phyloP scores from a whole-genome alignment of 2,797 vertebrate genomes.

The Gymnocypris eckloni region DNA sequence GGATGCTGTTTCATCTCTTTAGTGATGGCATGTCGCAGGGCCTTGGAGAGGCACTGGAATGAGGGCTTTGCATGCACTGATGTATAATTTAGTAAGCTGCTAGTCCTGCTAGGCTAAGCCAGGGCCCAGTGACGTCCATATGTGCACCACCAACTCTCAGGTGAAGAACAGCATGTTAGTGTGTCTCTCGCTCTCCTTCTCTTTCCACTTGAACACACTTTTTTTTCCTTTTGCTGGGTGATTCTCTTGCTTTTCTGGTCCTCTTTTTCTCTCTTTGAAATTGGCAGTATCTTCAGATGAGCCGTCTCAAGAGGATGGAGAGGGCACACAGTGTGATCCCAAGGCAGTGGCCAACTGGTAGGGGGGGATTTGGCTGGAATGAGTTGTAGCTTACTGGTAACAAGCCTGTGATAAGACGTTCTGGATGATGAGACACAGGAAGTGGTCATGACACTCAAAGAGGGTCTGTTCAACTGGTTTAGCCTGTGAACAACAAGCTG shows the following conservation, averaged over 20 bases:
- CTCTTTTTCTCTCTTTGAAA: constrained; percentile 17
- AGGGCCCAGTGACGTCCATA: constrained; percentile 47
- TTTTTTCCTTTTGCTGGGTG: constrained; percentile 34
- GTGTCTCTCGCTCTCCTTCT: constrained; percentile 15
- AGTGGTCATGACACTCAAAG: constrained; percentile 61
- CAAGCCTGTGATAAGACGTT: constrained; percentile 43
- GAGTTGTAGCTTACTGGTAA: constrained; percentile 48
- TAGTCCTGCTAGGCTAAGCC: constrained; percentile 60
- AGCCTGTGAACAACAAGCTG: constrained; percentile 22
- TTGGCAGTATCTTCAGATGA: constrained; percentile 56
- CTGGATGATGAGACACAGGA: constrained; percentile 66
- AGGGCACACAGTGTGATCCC: constrained; percentile 50
- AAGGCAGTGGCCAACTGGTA: constrained; percentile 61
- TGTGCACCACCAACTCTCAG: constrained; percentile 44
- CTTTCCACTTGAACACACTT: constrained; percentile 30
- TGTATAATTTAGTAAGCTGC: constrained; percentile 77
- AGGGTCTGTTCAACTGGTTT: constrained; percentile 49
- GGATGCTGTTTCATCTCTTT: constrained; percentile 59
- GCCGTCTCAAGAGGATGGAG: constrained; percentile 32
- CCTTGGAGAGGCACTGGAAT: constrained; percentile 65
- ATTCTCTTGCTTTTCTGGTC: constrained; percentile 19
- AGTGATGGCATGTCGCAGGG: constrained; percentile 58
- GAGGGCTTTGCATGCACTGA: constrained; percentile 64
- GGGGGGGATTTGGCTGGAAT: constrained; percentile 33
- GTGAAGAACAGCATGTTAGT: constrained; percentile 16